Percentiles rank a stretch among this genome's conserved stretches.
Evolutionary conservation across 2,113 vertebrate genomes (phyloP).

Genomic region (Tursiops truncatus): DNA sequence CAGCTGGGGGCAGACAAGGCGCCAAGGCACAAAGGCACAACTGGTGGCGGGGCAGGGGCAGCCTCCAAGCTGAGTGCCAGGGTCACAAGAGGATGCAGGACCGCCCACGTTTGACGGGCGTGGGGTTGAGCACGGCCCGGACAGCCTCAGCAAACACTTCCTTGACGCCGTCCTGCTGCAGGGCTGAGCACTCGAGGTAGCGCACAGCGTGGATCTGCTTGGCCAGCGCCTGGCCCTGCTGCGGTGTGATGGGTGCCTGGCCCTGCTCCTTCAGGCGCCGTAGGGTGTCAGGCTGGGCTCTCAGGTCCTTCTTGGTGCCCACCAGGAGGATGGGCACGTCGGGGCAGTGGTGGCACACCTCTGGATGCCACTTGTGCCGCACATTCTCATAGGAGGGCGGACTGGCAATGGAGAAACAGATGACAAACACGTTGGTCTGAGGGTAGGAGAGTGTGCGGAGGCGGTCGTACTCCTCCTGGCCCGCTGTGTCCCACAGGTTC

Average conservation of each 20-base stretch:
- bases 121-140: slow-evolving; percentile 91
- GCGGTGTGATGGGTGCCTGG: slow-evolving; percentile 89
- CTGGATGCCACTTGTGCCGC: slow-evolving; percentile 97
- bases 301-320: slow-evolving; percentile 97
- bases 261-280: slow-evolving; percentile 96
- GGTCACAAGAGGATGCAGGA: slow-evolving; percentile 91
- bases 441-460: slow-evolving; percentile 95
- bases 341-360: slow-evolving; percentile 97
- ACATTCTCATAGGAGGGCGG: slow-evolving; percentile 95
- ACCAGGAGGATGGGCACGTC: slow-evolving; percentile 94
- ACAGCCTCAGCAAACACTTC: slow-evolving; percentile 94
- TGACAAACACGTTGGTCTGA: slow-evolving; percentile 96
- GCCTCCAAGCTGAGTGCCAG: slow-evolving; percentile 68
- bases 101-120: slow-evolving; percentile 85
- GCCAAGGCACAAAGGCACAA: slow-evolving; percentile 81
- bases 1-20: slow-evolving; percentile 75
- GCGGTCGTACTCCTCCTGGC: slow-evolving; percentile 96
- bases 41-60: slow-evolving; percentile 62
- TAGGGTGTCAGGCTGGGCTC: slow-evolving; percentile 88
- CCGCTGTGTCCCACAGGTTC: slow-evolving; percentile 96
- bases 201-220: slow-evolving; percentile 93
- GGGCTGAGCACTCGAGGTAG: slow-evolving; percentile 96
- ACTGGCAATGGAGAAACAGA: slow-evolving; percentile 97
- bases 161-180: slow-evolving; percentile 97
- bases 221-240: slow-evolving; percentile 91